A percentile compares a stretch with the other conserved stretches of the same genome.
These are phyloP conservation scores for Vulpes lagopus DNA, from an alignment of 2,113 vertebrate genomes.

Conservation along the genomic window DNA sequence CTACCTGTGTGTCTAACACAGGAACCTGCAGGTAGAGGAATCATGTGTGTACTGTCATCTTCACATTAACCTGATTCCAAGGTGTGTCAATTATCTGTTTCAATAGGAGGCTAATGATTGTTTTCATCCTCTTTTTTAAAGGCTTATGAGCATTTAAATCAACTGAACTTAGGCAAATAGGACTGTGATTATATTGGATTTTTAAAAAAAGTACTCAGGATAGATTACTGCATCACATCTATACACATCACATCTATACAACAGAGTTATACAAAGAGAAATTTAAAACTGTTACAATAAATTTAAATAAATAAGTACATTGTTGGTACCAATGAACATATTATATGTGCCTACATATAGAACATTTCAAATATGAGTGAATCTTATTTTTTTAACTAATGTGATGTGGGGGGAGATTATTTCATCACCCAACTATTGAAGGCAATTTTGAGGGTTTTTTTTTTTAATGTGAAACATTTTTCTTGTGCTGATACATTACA, in stretches of 20 bases:
- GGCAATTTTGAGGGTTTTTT: not conserved
- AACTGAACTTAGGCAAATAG: not conserved
- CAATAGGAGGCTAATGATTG: not conserved
- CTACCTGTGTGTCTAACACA: not conserved
- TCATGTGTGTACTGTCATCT: not conserved
- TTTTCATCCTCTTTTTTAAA: not conserved
- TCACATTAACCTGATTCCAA: not conserved
- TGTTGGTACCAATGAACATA: not conserved
- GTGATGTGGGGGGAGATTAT: not conserved
- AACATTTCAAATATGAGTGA: not conserved
- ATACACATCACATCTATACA: not conserved
- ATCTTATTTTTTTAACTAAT: not conserved
- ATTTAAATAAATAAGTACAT: not conserved
- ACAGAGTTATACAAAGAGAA: not conserved
- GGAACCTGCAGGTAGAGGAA: not conserved
- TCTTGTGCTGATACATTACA: not conserved
- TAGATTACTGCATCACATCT: not conserved
- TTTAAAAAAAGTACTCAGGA: not conserved
- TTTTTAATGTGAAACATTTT: not conserved
- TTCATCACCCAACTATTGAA: not conserved
- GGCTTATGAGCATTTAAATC: not conserved
- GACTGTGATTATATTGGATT: not conserved
- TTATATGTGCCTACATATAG: not conserved
- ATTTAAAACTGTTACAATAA: not conserved
- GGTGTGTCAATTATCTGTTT: not conserved